Conservation (phyloP, 2,797 vertebrate genomes). For the Bradypodion pumilum region DNA sequence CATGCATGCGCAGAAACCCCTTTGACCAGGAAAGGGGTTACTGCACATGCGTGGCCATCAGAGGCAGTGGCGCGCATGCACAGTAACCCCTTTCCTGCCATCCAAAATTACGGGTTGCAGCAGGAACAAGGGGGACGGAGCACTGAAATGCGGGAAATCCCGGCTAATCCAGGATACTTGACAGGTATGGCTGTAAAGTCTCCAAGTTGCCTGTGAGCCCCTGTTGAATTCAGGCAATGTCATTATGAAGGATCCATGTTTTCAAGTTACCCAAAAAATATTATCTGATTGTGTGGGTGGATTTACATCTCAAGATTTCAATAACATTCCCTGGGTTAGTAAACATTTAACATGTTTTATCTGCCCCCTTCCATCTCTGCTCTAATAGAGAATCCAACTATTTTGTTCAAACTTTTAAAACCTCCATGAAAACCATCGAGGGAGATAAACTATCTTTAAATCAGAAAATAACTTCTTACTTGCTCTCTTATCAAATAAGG, state of each 20-base stretch:
- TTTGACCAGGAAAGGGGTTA: too few relatives aligned
- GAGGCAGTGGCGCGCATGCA: too few relatives aligned
- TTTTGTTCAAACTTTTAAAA: slow-evolving; percentile 57
- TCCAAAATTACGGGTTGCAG: too few relatives aligned
- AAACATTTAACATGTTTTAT: slow-evolving; percentile 38
- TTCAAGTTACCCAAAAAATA: slow-evolving; percentile 18
- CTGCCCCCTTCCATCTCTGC: slow-evolving; percentile 5
- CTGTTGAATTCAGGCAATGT: neutral
- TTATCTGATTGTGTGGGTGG: neutral
- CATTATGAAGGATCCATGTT: slow-evolving; percentile 8
- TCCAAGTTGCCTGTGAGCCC: neutral
- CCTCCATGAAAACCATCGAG: slow-evolving; percentile 45
- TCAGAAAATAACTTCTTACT: slow-evolving; percentile 59
- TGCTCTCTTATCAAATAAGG: slow-evolving; percentile 48
- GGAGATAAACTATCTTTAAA: slow-evolving; percentile 52
- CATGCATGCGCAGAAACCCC: too few relatives aligned
- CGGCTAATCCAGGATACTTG: too few relatives aligned
- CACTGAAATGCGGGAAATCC: too few relatives aligned
- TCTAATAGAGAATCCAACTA: slow-evolving; percentile 27
- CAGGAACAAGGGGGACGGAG: too few relatives aligned
- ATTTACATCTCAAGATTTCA: slow-evolving; percentile 40
- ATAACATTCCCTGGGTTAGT: slow-evolving; percentile 37
- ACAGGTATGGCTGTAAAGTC: slow-evolving; percentile 16
- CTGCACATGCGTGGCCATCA: too few relatives aligned
- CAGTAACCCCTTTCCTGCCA: too few relatives aligned